Evolutionary conservation across 1,140 invertebrate genomes (phyloP).

Genomic region (Centruroides vittatus): DNA sequence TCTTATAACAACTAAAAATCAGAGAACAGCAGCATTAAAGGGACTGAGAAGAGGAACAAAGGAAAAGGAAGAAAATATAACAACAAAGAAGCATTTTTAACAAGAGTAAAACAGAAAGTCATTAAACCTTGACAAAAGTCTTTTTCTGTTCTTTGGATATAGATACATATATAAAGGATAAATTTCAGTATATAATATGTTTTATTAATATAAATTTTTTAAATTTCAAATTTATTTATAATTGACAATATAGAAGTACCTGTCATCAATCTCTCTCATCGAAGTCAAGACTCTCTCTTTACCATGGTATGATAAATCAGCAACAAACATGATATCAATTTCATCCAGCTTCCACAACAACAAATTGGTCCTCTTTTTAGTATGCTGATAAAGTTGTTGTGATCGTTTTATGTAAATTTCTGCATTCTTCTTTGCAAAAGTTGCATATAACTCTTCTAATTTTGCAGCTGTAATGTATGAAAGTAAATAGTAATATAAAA

Average conservation of each 20-base stretch:
- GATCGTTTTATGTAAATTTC: slow-evolving; percentile 91
- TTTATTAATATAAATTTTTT: too few species aligned
- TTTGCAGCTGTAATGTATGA: slow-evolving; percentile 29
- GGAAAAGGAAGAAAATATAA: too few species aligned
- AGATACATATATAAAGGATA: too few species aligned
- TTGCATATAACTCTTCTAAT: slow-evolving; percentile 73
- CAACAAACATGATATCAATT: slow-evolving; percentile 64
- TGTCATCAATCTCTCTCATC: slow-evolving; percentile 59
- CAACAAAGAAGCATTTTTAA: too few species aligned
- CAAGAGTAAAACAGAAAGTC: too few species aligned
- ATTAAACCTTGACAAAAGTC: too few species aligned
- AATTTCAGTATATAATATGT: too few species aligned
- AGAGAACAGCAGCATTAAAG: too few species aligned
- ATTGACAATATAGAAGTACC: too few species aligned
- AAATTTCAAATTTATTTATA: neutral
- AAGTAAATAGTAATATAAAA: slow-evolving; percentile 5
- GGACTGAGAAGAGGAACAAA: too few species aligned
- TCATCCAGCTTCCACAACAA: slow-evolving; percentile 66
- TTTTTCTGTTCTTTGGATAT: too few species aligned
- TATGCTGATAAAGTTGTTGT: slow-evolving; percentile 52
- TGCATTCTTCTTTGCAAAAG: slow-evolving; percentile 69
- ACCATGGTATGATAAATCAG: slow-evolving; percentile 72
- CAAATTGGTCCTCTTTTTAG: slow-evolving; percentile 44
- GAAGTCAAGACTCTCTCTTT: slow-evolving; percentile 54
- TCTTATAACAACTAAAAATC: too few species aligned